Evolutionary conservation across 2,797 vertebrate genomes (phyloP).

Genomic region (Ceyx erithaca): DNA sequence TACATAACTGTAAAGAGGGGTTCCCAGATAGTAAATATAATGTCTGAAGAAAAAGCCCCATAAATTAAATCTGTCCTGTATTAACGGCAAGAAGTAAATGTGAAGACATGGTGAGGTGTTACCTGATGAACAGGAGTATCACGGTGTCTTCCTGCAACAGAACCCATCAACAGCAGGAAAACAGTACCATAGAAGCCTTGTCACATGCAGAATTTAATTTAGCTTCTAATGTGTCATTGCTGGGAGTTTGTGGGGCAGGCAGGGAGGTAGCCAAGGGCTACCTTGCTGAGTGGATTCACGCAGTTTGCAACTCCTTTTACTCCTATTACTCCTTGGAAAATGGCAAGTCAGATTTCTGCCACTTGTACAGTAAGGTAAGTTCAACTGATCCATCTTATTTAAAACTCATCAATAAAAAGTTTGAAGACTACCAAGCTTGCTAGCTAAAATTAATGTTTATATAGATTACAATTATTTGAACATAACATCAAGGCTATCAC

Average conservation of each 20-base stretch:
- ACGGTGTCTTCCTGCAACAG: neutral
- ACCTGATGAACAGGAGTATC: slow-evolving; percentile 12
- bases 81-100: slow-evolving; percentile 20
- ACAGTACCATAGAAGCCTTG: neutral
- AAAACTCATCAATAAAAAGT: slow-evolving; percentile 20
- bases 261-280: neutral
- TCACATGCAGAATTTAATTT: neutral
- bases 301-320: neutral
- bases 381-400: neutral
- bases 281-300: neutral
- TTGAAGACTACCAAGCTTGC: neutral
- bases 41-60: neutral
- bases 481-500: neutral
- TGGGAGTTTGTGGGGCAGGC: neutral
- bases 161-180: neutral
- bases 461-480: neutral
- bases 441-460: neutral
- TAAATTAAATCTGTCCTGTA: slow-evolving; percentile 40
- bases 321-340: neutral
- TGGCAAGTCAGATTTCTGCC: neutral
- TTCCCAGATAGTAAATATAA: slow-evolving; percentile 31
- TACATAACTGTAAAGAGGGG: neutral
- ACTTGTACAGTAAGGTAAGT: neutral
- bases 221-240: neutral
- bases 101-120: neutral